Evolutionary conservation across 2,797 vertebrate species (phyloP).

Genomic region (Fringilla coelebs): DNA sequence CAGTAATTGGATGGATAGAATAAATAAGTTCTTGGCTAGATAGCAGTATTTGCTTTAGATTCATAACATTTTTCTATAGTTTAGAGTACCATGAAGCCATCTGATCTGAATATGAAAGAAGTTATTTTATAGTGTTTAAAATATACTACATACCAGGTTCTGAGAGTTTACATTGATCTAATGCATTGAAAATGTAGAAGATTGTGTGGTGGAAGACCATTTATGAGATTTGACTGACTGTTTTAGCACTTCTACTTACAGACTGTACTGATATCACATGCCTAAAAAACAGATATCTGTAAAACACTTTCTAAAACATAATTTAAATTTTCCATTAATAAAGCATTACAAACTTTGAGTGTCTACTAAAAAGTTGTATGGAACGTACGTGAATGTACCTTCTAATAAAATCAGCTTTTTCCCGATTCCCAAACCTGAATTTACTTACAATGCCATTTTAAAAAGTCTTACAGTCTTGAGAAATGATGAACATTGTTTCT

Average conservation of each 20-base stretch:
- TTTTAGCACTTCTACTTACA: constrained; percentile 36
- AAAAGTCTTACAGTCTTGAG: background rate
- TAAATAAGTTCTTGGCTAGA: background rate
- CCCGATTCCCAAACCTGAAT: background rate
- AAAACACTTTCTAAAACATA: constrained; percentile 1
- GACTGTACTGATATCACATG: background rate
- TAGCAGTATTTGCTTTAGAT: background rate
- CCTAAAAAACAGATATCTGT: background rate
- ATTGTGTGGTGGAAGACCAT: background rate
- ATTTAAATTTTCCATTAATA: constrained; percentile 19
- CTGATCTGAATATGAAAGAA: background rate
- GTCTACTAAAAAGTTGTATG: background rate
- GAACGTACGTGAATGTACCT: background rate
- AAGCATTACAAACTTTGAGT: background rate
- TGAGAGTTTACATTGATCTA: background rate
- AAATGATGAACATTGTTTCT: background rate
- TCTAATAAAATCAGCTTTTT: background rate
- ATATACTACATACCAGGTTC: background rate
- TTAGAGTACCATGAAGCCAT: background rate
- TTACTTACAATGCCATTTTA: background rate
- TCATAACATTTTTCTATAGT: background rate
- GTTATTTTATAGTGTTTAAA: background rate
- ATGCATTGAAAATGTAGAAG: background rate
- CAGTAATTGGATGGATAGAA: background rate
- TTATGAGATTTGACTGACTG: constrained; percentile 12